Evolutionary conservation across 2,888 invertebrate genomes (phyloP).

Genomic region (Galerucella nymphaeae): DNA sequence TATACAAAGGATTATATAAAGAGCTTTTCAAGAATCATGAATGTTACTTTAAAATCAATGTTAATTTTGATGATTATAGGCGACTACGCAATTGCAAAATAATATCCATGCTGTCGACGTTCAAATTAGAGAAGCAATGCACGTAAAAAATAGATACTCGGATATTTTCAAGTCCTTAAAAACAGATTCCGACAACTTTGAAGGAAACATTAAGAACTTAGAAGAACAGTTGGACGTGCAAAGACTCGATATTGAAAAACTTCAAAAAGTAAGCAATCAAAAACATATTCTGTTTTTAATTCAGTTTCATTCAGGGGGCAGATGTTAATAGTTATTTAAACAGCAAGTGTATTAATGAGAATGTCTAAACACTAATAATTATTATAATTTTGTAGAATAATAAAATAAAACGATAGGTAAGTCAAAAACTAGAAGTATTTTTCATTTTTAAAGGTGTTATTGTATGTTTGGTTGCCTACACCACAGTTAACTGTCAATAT

Average conservation of each 20-base stretch:
- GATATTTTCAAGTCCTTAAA: slow-evolving; percentile 77
- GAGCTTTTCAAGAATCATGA: not conserved
- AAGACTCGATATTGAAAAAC: slow-evolving; percentile 77
- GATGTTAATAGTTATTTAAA: too few species aligned
- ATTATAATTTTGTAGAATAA: too few species aligned
- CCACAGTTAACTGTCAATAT: too few species aligned
- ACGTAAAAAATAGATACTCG: slow-evolving; percentile 81
- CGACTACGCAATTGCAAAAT: slow-evolving; percentile 79
- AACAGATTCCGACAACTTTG: slow-evolving; percentile 79
- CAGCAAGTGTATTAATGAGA: too few species aligned
- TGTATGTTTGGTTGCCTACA: too few species aligned
- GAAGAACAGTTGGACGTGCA: slow-evolving; percentile 77
- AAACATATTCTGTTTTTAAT: too few species aligned
- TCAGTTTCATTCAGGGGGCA: too few species aligned
- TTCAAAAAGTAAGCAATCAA: slow-evolving; percentile 67
- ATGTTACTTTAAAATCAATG: not conserved
- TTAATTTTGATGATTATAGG: slow-evolving; percentile 62
- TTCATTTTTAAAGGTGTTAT: too few species aligned
- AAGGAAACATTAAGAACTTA: slow-evolving; percentile 76
- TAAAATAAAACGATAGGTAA: too few species aligned
- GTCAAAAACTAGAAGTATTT: too few species aligned
- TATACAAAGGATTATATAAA: slow-evolving; percentile 16
- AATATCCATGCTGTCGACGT: slow-evolving; percentile 84
- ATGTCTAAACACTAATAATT: too few species aligned
- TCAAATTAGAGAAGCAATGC: slow-evolving; percentile 84